Evolutionary conservation across 1,140 invertebrate genomes (phyloP).

Genomic region (Samia ricini): DNA sequence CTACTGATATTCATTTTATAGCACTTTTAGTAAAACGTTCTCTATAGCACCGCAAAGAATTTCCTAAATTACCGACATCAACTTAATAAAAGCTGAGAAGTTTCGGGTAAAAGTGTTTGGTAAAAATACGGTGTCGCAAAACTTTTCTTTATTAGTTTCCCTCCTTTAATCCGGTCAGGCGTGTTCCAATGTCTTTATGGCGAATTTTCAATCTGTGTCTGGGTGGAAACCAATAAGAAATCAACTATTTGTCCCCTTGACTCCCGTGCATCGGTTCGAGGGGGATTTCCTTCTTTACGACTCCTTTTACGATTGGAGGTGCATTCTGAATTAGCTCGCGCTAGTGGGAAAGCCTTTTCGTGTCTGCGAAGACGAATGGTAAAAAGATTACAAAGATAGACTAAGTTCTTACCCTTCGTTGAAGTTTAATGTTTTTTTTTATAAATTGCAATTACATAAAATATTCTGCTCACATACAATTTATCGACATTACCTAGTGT

Average conservation of each 20-base stretch:
- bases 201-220: conserved; percentile 75
- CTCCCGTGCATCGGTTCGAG: conserved; percentile 66
- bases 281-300: conserved; percentile 71
- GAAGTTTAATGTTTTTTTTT: conserved; percentile 27
- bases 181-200: conserved; percentile 76
- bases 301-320: conserved; percentile 76
- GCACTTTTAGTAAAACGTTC: conserved; percentile 35
- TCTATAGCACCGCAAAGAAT: conserved; percentile 42
- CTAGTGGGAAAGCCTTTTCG: conserved; percentile 67
- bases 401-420: conserved; percentile 36
- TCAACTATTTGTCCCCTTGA: conserved; percentile 75
- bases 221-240: conserved; percentile 75
- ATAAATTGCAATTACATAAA: background rate
- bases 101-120: conserved; percentile 69
- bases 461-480: background rate
- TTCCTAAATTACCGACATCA: conserved; percentile 56
- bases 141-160: conserved; percentile 76
- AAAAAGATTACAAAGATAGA: conserved; percentile 73
- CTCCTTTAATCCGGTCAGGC: conserved; percentile 71
- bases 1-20: conserved; percentile 40
- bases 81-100: conserved; percentile 67
- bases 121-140: conserved; percentile 76
- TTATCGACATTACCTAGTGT: too few species aligned
- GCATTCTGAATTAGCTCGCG: conserved; percentile 73
- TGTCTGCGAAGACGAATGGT: conserved; percentile 68